Evolutionary conservation across 2,797 vertebrate species (phyloP), one percentile per base, ranked within the genome.

Genomic region (Takifugu ocellatus): DNA sequence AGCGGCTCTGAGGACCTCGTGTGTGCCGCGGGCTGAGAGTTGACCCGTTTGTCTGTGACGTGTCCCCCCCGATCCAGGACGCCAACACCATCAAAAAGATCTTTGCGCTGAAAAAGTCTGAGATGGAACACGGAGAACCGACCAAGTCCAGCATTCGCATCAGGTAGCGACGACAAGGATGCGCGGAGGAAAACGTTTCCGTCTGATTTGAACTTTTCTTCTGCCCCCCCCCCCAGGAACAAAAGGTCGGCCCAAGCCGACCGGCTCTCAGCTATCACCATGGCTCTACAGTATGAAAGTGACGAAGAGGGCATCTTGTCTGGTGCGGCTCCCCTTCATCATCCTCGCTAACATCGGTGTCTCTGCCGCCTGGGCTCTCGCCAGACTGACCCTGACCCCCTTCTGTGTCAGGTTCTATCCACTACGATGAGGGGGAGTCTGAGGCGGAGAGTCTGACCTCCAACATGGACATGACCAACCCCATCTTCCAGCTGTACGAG

Each of bases 21-120:
- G 1, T 12, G 16, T 0, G 3, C 21, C 21, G 5, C 45, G 43
- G n/a, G 5, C 31, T 47, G 25, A n/a, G 10, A 5, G 43, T 63
- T 61, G 14, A 52, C 17, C 29, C 25, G 2, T 33, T 53, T 4
- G 61, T 4, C 12, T 39, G 2, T 54, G 8, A 59, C 2, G 0
- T 75, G 17, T 81, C 75, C 2, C 50, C 50, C 21, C 21, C 21
- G 21, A 21, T 21, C 21, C 21, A 99, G 97, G 97, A 99, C 86
- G 95, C 97, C 81, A 98, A 97, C 90, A 97, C 93, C 6, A 97
- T 99, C 76, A 98, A 98, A 88, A 99, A 98, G 90, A 87, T 98
- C 72, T 99, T 98, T 91, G 87, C 93, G 56, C 95, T 96, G 84
- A 98, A 94, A 87, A 98, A 94, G 79, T 91, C 94, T 64, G 97